Base-by-base conservation (phyloP, 2,888 invertebrate genomes). In the Pycnomerus fuliginosus region DNA sequence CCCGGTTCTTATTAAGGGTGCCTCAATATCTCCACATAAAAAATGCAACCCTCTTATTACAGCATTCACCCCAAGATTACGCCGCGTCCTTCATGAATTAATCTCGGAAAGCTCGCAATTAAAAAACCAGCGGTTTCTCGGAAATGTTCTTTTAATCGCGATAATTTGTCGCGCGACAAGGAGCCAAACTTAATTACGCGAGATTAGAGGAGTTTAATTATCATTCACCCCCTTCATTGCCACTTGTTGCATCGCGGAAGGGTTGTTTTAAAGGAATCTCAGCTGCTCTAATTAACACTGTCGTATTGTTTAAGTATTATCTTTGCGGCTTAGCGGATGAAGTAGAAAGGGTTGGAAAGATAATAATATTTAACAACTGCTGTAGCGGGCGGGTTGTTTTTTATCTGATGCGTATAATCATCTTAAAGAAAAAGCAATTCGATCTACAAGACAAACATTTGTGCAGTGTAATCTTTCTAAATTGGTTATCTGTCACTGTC, bases 11-110 rank as follows among this genome's bases (percentile, higher is more conserved):
- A 69, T 65, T 69, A 68, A 66, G 69, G 65, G 63, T 55, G 60
- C 29, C 23, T 33, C 24, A 38, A 47, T 47, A 68, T 68, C 69
- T 65, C 62, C 67, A 69, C 71, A 71, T 71, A 71, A 71, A 71
- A 71, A 71, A 70, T 67, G 66, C 67, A 65, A 67, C 63, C 37
- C 30, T 27, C 36, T 16, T 23, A 12, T 13, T 24, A 32, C 32
- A 27, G 5, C 16, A 13, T 14, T 8, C 16, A 14, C 16, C 14
- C 8, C 31, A 16, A 8, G 17, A 13, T 20, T 13, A 20, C 12
- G 14, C 5, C 16, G 25, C 24, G 8, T 15, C 15, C 15, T 14
- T 25, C 35, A 35, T 24, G 15, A 28, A 28, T 28, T 14, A 25
- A 35, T 25, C 25, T 15, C n/a, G n/a, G n/a, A n/a, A n/a, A n/a